Evolutionary conservation across 2,888 invertebrate species (phyloP).

Genomic region (Steromphala cineraria): DNA sequence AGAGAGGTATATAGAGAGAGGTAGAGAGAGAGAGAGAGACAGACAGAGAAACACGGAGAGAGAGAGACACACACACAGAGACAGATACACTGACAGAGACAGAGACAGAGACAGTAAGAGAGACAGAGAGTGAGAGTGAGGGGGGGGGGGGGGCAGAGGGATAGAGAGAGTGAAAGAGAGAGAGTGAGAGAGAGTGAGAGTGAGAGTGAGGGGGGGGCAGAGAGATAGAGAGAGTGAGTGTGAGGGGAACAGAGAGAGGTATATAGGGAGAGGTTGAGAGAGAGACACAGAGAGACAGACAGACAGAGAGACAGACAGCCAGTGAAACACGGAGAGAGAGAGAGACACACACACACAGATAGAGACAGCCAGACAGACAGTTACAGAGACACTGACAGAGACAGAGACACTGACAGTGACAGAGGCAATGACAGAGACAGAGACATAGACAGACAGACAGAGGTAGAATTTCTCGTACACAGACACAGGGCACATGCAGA

Average conservation of each 20-base stretch:
- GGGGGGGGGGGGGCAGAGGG: not conserved
- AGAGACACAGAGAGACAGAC: not conserved
- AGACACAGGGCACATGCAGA: not conserved
- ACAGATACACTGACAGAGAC: not conserved
- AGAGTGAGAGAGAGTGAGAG: conserved; percentile 26
- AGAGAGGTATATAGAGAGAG: not conserved
- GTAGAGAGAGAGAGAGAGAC: not conserved
- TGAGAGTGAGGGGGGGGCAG: conserved; percentile 10
- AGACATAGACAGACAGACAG: conserved; percentile 6
- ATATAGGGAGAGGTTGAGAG: not conserved
- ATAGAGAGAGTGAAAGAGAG: conserved; percentile 10
- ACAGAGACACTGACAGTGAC: not conserved
- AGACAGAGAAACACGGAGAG: conserved; percentile 2
- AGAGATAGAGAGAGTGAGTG: conserved; percentile 12
- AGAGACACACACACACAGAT: not conserved
- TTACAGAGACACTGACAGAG: not conserved
- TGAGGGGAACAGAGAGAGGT: not conserved
- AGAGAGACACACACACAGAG: not conserved
- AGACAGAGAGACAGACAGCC: not conserved
- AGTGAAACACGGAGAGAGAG: conserved; percentile 3
- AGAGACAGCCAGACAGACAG: conserved; percentile 1
- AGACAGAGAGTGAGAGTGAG: not conserved
- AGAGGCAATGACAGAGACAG: not conserved
- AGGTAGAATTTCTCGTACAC: no score
- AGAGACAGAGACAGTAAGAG: no score